These are phyloP conservation scores for Listrodromus nycthemerus DNA, from an alignment of 2,888 invertebrate genomes.

Conservation along the genomic window DNA sequence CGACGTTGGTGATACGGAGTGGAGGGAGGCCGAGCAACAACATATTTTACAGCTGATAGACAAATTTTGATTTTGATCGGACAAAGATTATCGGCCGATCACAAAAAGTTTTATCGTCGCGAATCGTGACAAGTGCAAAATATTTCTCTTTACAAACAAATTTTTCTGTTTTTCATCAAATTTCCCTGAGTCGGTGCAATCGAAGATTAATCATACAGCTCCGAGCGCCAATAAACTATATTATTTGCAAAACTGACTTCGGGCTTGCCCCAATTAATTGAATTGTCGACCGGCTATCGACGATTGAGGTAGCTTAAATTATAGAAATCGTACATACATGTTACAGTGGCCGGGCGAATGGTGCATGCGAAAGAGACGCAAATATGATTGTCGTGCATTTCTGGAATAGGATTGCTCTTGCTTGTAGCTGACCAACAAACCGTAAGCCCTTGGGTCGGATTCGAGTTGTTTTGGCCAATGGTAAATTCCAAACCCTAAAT, in stretches of 20 bases:
- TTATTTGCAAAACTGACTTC: constrained; percentile 1
- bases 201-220: not conserved
- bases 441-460: no score
- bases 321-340: not conserved
- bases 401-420: no score
- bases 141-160: constrained; percentile 5
- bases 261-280: not conserved
- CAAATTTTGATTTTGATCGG: constrained; percentile 89
- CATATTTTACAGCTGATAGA: constrained; percentile 96
- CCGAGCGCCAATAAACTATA: constrained; percentile 27
- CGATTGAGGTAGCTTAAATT: not conserved
- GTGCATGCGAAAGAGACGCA: no score
- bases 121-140: constrained; percentile 6
- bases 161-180: not conserved
- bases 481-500: not conserved
- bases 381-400: no score
- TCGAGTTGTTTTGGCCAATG: no score
- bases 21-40: constrained; percentile 95
- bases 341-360: no score
- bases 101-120: not conserved
- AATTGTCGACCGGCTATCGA: not conserved
- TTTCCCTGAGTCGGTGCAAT: not conserved
- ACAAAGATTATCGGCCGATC: constrained; percentile 2
- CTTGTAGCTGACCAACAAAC: no score
- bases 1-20: constrained; percentile 93